Evolutionary conservation across 2,113 vertebrate genomes (phyloP).

Genomic region (Corydoras sp.): DNA sequence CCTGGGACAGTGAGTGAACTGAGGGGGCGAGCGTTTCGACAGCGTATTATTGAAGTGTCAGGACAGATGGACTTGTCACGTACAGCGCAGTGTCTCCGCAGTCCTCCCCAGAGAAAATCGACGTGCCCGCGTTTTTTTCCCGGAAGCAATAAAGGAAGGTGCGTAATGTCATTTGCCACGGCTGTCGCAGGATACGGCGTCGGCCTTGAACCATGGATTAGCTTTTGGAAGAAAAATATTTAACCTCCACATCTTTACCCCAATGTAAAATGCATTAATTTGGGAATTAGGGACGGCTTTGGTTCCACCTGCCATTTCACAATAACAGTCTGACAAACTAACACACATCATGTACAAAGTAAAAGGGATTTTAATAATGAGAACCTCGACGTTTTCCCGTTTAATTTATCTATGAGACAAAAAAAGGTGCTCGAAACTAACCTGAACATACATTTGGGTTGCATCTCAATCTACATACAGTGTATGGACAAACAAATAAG

Average conservation of each 20-base stretch:
- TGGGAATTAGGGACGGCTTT: no score
- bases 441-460: not conserved
- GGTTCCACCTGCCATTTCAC: no score
- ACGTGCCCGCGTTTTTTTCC: not conserved
- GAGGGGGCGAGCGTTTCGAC: not conserved
- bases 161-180: constrained; percentile 1
- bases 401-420: no score
- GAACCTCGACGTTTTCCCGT: no score
- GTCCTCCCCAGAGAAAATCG: constrained; percentile 19
- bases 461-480: not conserved
- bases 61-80: constrained; percentile 24
- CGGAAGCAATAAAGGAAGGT: constrained; percentile 19
- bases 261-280: no score
- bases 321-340: no score
- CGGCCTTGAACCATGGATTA: not conserved
- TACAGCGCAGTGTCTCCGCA: constrained; percentile 7
- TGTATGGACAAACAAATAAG: no score
- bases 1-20: constrained; percentile 10
- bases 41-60: constrained; percentile 8
- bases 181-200: no score
- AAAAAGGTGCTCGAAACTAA: not conserved
- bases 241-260: no score
- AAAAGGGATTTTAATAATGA: no score
- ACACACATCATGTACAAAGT: no score
- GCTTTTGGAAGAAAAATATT: no score